These are phyloP conservation scores for Cheilosia vulpina DNA, from an alignment of 2,888 invertebrate genomes.

Conservation along the genomic window DNA sequence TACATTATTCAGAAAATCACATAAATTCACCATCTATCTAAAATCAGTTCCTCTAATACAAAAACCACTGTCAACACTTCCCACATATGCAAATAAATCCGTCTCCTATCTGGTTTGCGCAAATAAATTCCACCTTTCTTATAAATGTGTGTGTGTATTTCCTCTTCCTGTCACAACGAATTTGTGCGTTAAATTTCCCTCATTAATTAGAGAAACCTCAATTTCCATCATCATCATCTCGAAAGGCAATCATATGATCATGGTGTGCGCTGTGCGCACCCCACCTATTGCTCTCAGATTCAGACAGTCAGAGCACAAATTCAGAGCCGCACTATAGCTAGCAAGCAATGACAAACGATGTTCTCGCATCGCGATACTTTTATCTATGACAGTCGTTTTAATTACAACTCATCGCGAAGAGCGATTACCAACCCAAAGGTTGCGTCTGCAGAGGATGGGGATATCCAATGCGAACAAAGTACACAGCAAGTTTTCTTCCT, in stretches of 20 bases:
- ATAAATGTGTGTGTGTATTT: background rate
- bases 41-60: conserved; percentile 27
- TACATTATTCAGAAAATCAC: conserved; percentile 31
- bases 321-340: background rate
- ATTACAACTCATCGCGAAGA: conserved; percentile 73
- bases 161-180: conserved; percentile 55
- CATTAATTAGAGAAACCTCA: conserved; percentile 72
- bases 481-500: conserved; percentile 39
- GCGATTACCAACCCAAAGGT: conserved; percentile 53
- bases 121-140: conserved; percentile 26
- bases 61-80: conserved; percentile 56
- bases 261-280: conserved; percentile 11
- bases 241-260: conserved; percentile 3
- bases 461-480: conserved; percentile 43
- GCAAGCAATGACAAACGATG: conserved; percentile 62
- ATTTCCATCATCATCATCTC: conserved; percentile 65
- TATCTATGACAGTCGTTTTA: conserved; percentile 74
- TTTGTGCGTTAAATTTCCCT: conserved; percentile 72
- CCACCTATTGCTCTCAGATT: conserved; percentile 19
- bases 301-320: conserved; percentile 15
- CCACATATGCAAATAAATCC: conserved; percentile 59
- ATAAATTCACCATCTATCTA: conserved; percentile 29
- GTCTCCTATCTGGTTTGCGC: conserved; percentile 17
- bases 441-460: background rate
- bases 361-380: conserved; percentile 73